phyloP scores from a whole-genome alignment of 2,113 vertebrate genomes.

The Lepus europaeus region DNA sequence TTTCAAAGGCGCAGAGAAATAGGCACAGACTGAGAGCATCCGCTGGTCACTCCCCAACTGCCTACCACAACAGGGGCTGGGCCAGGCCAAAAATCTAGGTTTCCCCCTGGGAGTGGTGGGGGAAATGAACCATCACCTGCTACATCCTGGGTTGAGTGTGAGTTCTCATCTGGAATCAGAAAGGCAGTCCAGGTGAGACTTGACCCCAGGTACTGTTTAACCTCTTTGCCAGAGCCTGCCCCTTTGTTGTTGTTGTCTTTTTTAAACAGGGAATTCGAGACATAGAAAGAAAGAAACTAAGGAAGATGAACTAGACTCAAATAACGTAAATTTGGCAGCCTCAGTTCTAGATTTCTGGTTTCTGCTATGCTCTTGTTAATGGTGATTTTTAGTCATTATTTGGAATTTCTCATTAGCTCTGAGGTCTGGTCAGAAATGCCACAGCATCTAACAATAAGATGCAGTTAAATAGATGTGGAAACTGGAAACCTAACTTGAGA shows the following conservation, averaged over 20 bases:
- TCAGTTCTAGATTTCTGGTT: slow-evolving; percentile 23
- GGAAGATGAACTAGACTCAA: background rate
- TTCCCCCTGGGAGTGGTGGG: too few relatives aligned
- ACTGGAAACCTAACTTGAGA: background rate
- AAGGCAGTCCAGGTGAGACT: too few relatives aligned
- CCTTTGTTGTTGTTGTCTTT: too few relatives aligned
- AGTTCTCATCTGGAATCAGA: too few relatives aligned
- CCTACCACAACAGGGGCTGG: too few relatives aligned
- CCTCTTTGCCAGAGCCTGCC: too few relatives aligned
- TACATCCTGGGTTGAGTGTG: too few relatives aligned
- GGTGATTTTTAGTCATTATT: background rate
- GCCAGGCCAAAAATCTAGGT: too few relatives aligned
- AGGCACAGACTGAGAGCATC: too few relatives aligned
- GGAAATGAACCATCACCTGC: too few relatives aligned
- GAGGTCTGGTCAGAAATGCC: background rate
- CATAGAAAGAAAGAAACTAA: background rate
- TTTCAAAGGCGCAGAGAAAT: too few relatives aligned
- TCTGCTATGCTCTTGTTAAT: background rate
- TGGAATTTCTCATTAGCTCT: background rate
- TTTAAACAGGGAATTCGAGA: background rate
- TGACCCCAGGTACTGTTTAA: background rate
- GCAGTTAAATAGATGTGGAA: background rate
- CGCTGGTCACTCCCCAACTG: too few relatives aligned
- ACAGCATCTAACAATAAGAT: slow-evolving; percentile 47
- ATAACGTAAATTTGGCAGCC: background rate